Conservation (phyloP, 2,113 vertebrate genomes). For the Prionailurus bengalensis region DNA sequence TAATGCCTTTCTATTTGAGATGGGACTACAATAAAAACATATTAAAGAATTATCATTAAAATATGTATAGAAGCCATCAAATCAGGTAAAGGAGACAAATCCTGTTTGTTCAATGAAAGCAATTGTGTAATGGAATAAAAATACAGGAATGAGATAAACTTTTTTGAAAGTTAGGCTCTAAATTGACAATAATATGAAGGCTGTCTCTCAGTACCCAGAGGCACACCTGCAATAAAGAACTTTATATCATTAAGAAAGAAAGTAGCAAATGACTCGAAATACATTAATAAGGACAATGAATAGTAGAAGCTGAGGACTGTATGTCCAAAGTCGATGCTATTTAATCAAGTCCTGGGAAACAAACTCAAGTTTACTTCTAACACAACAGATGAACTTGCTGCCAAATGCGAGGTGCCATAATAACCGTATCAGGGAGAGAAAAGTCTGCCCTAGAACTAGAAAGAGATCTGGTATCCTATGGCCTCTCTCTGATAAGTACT, state of each 20-base stretch:
- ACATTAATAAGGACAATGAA: background rate
- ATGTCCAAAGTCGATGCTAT: background rate
- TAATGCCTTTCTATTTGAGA: background rate
- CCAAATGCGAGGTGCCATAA: background rate
- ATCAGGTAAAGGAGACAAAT: constrained; percentile 20
- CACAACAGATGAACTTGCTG: background rate
- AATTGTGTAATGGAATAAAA: background rate
- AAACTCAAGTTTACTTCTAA: background rate
- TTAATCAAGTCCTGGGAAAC: background rate
- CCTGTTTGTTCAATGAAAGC: background rate
- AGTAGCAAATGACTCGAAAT: background rate
- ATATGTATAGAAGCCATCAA: background rate
- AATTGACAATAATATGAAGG: background rate
- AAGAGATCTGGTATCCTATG: background rate
- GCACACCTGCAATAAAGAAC: background rate
- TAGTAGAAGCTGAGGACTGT: background rate
- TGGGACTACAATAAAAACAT: background rate
- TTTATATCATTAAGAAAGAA: constrained; percentile 29
- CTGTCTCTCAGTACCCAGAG: background rate
- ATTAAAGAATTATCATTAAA: constrained; percentile 45
- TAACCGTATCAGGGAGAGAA: background rate
- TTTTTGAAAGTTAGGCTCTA: background rate
- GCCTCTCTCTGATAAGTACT: background rate
- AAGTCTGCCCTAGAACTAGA: background rate
- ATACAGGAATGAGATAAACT: background rate